Evolutionary conservation across 2,888 invertebrate species (phyloP).

Genomic region (Leucophenga maculata): DNA sequence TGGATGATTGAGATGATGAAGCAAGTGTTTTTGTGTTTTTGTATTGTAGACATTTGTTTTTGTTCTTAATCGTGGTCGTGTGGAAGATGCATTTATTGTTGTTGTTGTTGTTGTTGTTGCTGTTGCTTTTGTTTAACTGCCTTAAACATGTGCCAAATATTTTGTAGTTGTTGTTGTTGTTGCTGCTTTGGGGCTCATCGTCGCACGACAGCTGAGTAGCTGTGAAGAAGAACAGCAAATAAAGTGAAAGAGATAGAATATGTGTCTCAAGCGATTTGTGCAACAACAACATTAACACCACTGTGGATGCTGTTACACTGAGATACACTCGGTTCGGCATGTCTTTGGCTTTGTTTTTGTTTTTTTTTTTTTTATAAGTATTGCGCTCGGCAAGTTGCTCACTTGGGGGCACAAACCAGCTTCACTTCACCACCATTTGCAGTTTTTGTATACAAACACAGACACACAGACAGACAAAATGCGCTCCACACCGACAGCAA

Average conservation of each 20-base stretch:
- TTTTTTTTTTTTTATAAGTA: background rate
- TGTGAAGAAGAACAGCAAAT: constrained; percentile 24
- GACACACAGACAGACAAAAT: constrained; percentile 37
- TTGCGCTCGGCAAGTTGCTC: constrained; percentile 49
- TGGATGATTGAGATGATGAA: constrained; percentile 49
- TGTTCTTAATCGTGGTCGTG: constrained; percentile 30
- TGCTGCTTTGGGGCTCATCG: constrained; percentile 37
- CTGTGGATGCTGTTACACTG: constrained; percentile 19
- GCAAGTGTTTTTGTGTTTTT: constrained; percentile 24
- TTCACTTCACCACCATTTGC: constrained; percentile 63
- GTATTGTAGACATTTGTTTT: constrained; percentile 20
- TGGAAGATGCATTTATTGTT: constrained; percentile 26
- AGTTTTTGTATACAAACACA: constrained; percentile 47
- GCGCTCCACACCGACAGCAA: constrained; percentile 36
- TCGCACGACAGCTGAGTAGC: constrained; percentile 28
- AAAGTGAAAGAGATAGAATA: constrained; percentile 27
- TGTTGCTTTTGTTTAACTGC: constrained; percentile 41
- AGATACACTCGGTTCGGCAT: constrained; percentile 50
- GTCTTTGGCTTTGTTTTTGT: constrained; percentile 29
- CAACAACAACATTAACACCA: constrained; percentile 46
- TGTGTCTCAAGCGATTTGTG: constrained; percentile 60
- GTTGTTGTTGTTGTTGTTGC: constrained; percentile 35
- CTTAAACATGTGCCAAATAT: constrained; percentile 55
- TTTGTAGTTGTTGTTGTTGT: constrained; percentile 39
- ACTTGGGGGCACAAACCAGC: constrained; percentile 55